Evolutionary conservation across 2,888 invertebrate species (phyloP), one percentile per base, ranked within the genome.

Genomic region (Mimas tiliae): DNA sequence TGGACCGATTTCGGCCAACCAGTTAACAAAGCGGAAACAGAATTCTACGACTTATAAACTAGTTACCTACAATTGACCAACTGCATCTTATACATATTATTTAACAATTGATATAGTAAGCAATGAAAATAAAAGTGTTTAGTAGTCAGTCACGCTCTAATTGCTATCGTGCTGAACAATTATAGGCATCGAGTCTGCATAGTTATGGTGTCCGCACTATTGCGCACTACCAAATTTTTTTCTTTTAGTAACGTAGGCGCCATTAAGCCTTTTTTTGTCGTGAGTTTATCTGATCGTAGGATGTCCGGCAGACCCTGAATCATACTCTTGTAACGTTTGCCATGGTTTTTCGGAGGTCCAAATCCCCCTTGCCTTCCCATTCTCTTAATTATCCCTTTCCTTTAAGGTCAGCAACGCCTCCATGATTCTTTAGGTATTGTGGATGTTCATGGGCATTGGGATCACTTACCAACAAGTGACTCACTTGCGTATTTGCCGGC

Each of bases 111-210:
- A 62, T 45, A 58, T 65, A 19, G 65, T 62, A 50, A 70, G 64
- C 51, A 42, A 63, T 62, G 66, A 70, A 72, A 70, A 71, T 70
- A 70, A 68, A 70, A 67, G 65, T 63, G 70, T 62, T 47, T 69
- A 19, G 69, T 70, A 65, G 69, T 73, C 72, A 67, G 72, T 73
- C 68, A 70, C 72, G 71, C 71, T 71, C 75, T 73, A 70, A 74
- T 73, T 70, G 72, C 45, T 62, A 65, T 70, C 71, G 72, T 68
- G 71, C 64, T 53, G 65, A 67, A 66, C 66, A 71, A 71, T 70
- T 68, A 68, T 72, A 63, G 64, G 68, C 69, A 69, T 69, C 67
- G 66, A 64, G 69, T 67, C 68, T 67, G 65, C 65, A 66, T 69
- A 67, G 65, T 33, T 51, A 45, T 63, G 64, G 65, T 72, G 33